Conservation (phyloP, 2,888 invertebrate species). For the Trimorus sp. region DNA sequence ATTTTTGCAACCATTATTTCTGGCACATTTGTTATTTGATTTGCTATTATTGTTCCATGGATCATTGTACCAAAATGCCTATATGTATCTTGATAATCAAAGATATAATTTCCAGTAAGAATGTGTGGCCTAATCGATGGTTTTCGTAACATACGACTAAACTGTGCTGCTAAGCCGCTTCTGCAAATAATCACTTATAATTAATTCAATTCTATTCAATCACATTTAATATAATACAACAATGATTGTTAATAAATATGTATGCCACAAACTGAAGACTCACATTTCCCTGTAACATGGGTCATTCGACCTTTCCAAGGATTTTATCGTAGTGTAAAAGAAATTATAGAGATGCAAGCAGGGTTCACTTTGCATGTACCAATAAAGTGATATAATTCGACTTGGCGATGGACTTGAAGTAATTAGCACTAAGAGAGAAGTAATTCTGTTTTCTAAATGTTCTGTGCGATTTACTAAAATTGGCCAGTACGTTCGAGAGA, state of each 20-base stretch:
- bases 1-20: slow-evolving; percentile 84
- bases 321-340: slow-evolving; percentile 88
- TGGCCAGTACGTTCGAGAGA: slow-evolving; percentile 86
- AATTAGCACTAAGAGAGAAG: slow-evolving; percentile 86
- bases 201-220: too few species aligned
- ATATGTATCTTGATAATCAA: slow-evolving; percentile 86
- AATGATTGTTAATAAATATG: too few species aligned
- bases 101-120: slow-evolving; percentile 88
- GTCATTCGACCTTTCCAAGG: slow-evolving; percentile 86
- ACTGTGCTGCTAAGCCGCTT: slow-evolving; percentile 85
- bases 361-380: slow-evolving; percentile 85
- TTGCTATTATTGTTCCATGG: slow-evolving; percentile 86
- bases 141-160: slow-evolving; percentile 85
- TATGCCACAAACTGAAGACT: slow-evolving; percentile 73
- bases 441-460: slow-evolving; percentile 86
- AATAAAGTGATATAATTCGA: slow-evolving; percentile 86
- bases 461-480: slow-evolving; percentile 87
- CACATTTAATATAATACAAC: too few species aligned
- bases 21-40: slow-evolving; percentile 86
- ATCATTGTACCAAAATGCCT: slow-evolving; percentile 84
- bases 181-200: slow-evolving; percentile 79
- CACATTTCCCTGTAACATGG: slow-evolving; percentile 87
- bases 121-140: slow-evolving; percentile 84
- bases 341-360: slow-evolving; percentile 87
- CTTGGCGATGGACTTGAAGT: slow-evolving; percentile 86